Base-by-base conservation (phyloP, 2,888 invertebrate genomes). In the Trissolcus brochymenae region DNA sequence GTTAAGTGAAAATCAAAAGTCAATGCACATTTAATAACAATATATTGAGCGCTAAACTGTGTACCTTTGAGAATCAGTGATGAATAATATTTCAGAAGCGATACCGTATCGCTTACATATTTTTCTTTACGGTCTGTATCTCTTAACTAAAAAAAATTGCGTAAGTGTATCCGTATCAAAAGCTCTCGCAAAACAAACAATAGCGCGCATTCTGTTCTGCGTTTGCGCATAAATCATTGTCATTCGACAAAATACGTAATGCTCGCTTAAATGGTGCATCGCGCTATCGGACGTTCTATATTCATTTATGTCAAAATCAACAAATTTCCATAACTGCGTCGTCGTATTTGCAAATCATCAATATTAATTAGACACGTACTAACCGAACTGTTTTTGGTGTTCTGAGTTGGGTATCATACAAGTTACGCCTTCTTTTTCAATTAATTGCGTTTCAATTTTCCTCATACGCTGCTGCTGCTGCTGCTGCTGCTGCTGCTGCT, bases 181-280 rank as follows among this genome's bases (percentile, higher is more conserved):
- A 71, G 76, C 66, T 35, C 35, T 76, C 76, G 50, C 50, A 17
- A 7, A 76, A 54, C 60, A 70, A 64, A 76, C 76, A 76, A 65
- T 70, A 55, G 60, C 13, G n/a, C 7, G 13, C 35, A 14, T 11
- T 51, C 21, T 60, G 25, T 43, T 68, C 50, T 59, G 59, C 76
- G 70, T 71, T 61, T 71, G 76, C 71, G 76, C 76, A 71, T 66
- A 71, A 71, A 66, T 71, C 71, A 51, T 61, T 61, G n/a, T 46
- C 25, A 16, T 14, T 9, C 50, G 35, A 21, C 40, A 40, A 55
- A 51, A 25, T 50, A 43, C 70, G 70, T 60, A 75, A 65, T 56
- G 35, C 40, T 54, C 9, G 25, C 60, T 59, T 64, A 59, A 75
- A 75, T 40, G 64, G 64, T 16, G 41, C 64, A 75, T 60, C 54